Evolutionary conservation across 2,113 vertebrate species (phyloP).

Genomic region (Chaetodon trifascialis): DNA sequence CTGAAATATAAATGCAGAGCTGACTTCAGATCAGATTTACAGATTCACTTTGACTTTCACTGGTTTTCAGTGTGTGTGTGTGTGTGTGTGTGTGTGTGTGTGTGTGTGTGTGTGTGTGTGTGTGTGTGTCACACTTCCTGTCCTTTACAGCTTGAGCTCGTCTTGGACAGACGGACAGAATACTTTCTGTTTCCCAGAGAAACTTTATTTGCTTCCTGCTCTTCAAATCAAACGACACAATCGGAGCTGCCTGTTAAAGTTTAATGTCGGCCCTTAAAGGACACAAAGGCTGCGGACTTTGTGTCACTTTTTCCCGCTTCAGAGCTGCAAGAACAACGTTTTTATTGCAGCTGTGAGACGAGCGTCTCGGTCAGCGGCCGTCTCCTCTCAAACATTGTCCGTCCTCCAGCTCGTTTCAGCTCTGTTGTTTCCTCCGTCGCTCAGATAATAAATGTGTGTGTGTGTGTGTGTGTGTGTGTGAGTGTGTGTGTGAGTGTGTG

Average conservation of each 20-base stretch:
- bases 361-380: background rate
- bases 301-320: constrained; percentile 27
- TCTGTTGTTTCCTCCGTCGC: constrained; percentile 24
- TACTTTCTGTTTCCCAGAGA: constrained; percentile 43
- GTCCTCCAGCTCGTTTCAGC: constrained; percentile 16
- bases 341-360: constrained; percentile 41
- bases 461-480: constrained; percentile 6
- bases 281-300: background rate
- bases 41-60: too few relatives aligned
- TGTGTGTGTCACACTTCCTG: constrained; percentile 24
- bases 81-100: background rate
- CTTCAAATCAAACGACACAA: constrained; percentile 40
- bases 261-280: constrained; percentile 51
- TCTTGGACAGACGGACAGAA: background rate
- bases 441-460: constrained; percentile 1
- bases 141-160: constrained; percentile 42
- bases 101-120: background rate
- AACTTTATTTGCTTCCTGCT: constrained; percentile 52
- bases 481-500: background rate
- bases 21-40: too few relatives aligned
- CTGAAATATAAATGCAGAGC: too few relatives aligned
- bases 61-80: too few relatives aligned
- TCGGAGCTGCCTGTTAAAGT: constrained; percentile 6
- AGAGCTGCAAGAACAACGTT: background rate
- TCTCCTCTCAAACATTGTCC: background rate